Evolutionary conservation across 2,113 vertebrate genomes (phyloP).

Genomic region (Baryphthengus martii): DNA sequence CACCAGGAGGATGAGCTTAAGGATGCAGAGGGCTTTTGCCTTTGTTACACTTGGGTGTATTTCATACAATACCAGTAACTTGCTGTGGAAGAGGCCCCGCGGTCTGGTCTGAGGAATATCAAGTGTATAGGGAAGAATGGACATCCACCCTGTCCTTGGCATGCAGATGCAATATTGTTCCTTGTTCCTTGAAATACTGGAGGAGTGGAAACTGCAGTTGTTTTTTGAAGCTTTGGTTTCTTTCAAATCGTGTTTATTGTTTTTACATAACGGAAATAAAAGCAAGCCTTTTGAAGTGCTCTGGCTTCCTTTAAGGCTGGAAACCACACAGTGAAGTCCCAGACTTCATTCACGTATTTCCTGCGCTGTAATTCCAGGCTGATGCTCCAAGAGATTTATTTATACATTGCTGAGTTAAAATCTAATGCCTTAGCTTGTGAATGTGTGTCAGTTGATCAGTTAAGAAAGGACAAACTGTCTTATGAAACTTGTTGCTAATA

Average conservation of each 20-base stretch:
- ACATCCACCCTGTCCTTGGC: neutral
- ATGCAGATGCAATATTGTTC: neutral
- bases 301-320: neutral
- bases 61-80: neutral
- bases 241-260: neutral
- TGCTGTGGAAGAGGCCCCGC: neutral
- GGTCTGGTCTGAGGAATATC: neutral
- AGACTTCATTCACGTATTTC: neutral
- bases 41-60: neutral
- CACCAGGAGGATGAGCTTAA: neutral
- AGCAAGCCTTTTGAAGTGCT: neutral
- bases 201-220: neutral
- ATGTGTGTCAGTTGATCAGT: neutral
- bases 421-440: neutral
- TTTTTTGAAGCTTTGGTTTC: neutral
- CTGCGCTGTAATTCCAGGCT: neutral
- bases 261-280: neutral
- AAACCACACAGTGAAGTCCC: neutral
- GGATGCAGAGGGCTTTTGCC: neutral
- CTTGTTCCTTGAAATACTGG: neutral
- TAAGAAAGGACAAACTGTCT: neutral
- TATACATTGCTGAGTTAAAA: neutral
- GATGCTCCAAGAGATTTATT: fast-evolving
- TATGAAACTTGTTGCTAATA: neutral
- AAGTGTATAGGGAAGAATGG: neutral